Evolutionary conservation across 2,888 invertebrate genomes (phyloP).

Genomic region (Aspidapion aeneum): DNA sequence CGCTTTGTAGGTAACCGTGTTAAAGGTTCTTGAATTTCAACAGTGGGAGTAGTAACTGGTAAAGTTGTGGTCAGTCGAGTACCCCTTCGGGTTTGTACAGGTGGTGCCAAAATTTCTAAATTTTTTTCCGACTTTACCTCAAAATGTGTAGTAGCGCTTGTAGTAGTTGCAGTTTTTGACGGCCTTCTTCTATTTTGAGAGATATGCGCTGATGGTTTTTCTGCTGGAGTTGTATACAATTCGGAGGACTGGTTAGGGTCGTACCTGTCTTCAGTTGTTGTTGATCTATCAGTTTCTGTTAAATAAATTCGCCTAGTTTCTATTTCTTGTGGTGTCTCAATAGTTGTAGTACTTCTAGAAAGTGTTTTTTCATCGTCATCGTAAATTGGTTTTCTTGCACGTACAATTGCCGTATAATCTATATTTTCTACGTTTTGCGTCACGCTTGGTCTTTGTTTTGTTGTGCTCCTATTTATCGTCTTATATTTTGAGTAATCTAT

Average conservation of each 20-base stretch:
- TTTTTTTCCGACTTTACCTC: slow-evolving; percentile 3
- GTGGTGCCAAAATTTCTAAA: slow-evolving; percentile 8
- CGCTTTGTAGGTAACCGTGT: slow-evolving; percentile 13
- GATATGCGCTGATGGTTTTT: neutral
- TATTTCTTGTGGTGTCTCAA: neutral
- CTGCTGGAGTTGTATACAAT: neutral
- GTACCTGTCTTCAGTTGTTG: neutral
- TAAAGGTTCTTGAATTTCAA: slow-evolving; percentile 2
- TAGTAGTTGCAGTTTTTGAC: slow-evolving; percentile 10
- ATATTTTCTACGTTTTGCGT: neutral
- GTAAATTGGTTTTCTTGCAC: neutral
- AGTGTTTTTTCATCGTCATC: neutral
- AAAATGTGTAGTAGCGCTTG: slow-evolving; percentile 3
- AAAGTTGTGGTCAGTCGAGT: slow-evolving; percentile 22
- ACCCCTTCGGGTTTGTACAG: slow-evolving; percentile 10
- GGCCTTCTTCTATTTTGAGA: neutral
- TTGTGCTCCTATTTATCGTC: slow-evolving; percentile 39
- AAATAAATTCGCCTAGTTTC: neutral
- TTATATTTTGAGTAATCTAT: slow-evolving; percentile 46
- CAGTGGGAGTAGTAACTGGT: slow-evolving; percentile 14
- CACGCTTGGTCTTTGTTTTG: neutral
- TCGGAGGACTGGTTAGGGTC: neutral
- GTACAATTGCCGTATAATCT: neutral
- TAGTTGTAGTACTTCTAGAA: neutral
- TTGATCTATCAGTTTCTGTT: neutral